Percentiles rank a stretch among this genome's conserved stretches.
Conservation (phyloP, 1,140 invertebrate species). For the Chlorops oryzae region DNA sequence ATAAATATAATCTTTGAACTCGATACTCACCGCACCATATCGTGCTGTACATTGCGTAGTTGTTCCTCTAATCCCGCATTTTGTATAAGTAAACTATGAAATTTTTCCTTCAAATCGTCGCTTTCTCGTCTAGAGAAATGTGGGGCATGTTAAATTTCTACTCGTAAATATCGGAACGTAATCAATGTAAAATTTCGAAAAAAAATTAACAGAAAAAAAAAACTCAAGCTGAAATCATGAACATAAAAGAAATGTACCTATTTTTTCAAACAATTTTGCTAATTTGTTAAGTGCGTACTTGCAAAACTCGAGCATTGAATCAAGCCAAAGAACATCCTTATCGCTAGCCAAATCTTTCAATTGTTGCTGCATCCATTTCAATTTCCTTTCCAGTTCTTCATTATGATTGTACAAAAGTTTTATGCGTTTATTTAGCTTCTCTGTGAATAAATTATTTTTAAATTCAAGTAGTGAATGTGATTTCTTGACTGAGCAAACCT, state of each 20-base stretch:
- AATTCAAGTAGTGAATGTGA: not conserved
- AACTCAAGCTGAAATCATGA: not conserved
- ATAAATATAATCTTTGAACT: not conserved
- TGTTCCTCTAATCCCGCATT: slow-evolving; percentile 40
- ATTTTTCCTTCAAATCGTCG: slow-evolving; percentile 37
- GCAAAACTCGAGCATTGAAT: slow-evolving; percentile 46
- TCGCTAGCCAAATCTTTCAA: slow-evolving; percentile 35
- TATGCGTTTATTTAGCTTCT: slow-evolving; percentile 42
- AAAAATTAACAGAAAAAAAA: not conserved
- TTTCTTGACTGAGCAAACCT: too few species aligned
- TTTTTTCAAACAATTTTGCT: slow-evolving; percentile 15
- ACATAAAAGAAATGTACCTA: slow-evolving; percentile 1
- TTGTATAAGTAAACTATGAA: slow-evolving; percentile 35
- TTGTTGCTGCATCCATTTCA: slow-evolving; percentile 29
- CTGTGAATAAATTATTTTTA: slow-evolving; percentile 15
- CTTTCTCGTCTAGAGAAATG: slow-evolving; percentile 42
- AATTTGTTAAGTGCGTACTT: slow-evolving; percentile 39
- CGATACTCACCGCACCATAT: slow-evolving; percentile 32
- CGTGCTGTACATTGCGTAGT: slow-evolving; percentile 34
- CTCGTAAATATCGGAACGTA: not conserved
- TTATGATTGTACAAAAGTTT: slow-evolving; percentile 29
- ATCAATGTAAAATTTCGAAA: not conserved
- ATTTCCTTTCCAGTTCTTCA: slow-evolving; percentile 27
- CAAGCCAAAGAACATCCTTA: slow-evolving; percentile 39
- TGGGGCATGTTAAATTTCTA: not conserved